Conservation (phyloP, 2,888 invertebrate species). For the Trissolcus brochymenae region DNA sequence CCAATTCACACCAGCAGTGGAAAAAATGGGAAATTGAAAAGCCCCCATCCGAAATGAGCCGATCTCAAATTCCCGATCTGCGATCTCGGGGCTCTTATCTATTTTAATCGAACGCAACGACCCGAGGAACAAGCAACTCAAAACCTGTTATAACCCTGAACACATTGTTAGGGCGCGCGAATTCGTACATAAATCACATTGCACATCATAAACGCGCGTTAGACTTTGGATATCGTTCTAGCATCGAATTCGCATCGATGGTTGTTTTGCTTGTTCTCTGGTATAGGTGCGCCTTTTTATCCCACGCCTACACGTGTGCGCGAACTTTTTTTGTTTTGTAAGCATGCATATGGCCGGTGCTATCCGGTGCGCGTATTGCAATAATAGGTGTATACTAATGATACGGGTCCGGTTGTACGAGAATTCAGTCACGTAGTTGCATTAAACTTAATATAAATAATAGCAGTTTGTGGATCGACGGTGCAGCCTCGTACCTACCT, state of each 20-base stretch:
- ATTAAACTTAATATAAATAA: conserved; percentile 77
- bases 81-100: conserved; percentile 31
- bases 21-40: conserved; percentile 43
- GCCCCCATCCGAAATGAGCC: conserved; percentile 18
- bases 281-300: conserved; percentile 36
- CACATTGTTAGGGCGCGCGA: conserved; percentile 45
- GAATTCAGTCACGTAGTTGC: conserved; percentile 77
- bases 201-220: conserved; percentile 41
- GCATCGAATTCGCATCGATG: conserved; percentile 35
- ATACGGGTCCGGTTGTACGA: conserved; percentile 69
- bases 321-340: conserved; percentile 27
- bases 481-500: conserved; percentile 69
- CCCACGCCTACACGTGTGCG: conserved; percentile 56
- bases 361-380: conserved; percentile 69
- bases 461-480: conserved; percentile 73
- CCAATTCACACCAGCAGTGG: conserved; percentile 20
- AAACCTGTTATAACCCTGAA: conserved; percentile 48
- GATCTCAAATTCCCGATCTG: conserved; percentile 30
- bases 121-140: conserved; percentile 27
- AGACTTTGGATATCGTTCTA: conserved; percentile 50
- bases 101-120: conserved; percentile 47
- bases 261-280: conserved; percentile 11
- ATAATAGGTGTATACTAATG: conserved; percentile 77
- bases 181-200: conserved; percentile 52
- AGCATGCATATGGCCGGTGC: conserved; percentile 37